Base-by-base conservation (phyloP, 1,140 invertebrate species). In the Pachyrhynchus sulphureomaculatus region DNA sequence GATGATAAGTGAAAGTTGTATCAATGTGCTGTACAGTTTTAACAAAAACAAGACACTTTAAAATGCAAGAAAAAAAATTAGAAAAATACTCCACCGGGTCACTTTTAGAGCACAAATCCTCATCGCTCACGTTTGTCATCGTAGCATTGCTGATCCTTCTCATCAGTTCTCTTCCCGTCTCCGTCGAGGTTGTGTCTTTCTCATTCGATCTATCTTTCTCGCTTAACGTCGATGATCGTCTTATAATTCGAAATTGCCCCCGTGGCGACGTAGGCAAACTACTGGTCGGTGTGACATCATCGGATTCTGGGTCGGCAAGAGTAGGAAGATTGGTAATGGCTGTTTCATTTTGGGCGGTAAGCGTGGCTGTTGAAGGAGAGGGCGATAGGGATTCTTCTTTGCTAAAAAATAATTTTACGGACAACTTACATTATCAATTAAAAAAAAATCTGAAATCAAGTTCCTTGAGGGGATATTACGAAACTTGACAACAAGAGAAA, bases 61-160 rank as follows among this genome's bases (percentile, higher is more conserved):
- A n/a, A 29, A 12, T 18, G 13, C 32, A 36, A 36, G 3, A 34
- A 36, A 36, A 37, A 52, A 52, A 36, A 36, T 20, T 23, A 2
- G 34, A 48, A 54, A 59, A 65, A 70, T 73, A 70, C 66, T 69
- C 42, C 72, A 76, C 74, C 74, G 71, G 72, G 68, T 74, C 72
- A 68, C 74, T 76, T 72, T 71, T 76, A 60, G 72, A 72, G 68
- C 67, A 64, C 26, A 61, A 61, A 48, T 69, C 60, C 24, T 62
- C 60, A 62, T 55, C 42, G 72, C 78, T 80, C 74, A 84, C 83
- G 75, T 84, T 83, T 59, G 81, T 83, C 20, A 84, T 70, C 12
- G 81, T 83, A 26, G 78, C 76, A 58, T 77, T 79, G 52, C 76
- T 78, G 52, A 70, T 70, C 55, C 69, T 68, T 47, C 75, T 75